Percentiles rank a stretch among this genome's conserved stretches.
Conservation (phyloP, 2,797 vertebrate species). For the Coilia nasus region DNA sequence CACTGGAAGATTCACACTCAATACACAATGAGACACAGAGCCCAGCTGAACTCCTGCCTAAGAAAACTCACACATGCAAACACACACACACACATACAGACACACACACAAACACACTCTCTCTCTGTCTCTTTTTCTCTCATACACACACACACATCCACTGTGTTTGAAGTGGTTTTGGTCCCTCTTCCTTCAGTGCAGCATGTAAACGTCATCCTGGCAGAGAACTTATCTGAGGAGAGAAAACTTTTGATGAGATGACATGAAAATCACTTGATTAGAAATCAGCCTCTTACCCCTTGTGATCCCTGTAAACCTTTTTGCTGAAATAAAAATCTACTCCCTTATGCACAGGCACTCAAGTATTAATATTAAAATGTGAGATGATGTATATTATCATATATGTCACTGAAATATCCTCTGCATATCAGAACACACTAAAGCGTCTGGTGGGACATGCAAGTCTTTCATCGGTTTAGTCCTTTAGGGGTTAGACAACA, state of each 20-base stretch:
- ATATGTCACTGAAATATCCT: neutral
- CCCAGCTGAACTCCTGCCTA: neutral
- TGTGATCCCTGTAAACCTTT: neutral
- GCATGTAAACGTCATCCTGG: neutral
- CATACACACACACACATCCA: no score
- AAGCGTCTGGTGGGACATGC: neutral
- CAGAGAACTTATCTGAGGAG: slow-evolving; percentile 1
- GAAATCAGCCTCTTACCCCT: neutral
- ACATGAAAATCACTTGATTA: neutral
- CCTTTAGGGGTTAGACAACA: neutral
- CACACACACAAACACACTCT: no score
- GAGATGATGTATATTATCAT: slow-evolving; percentile 3
- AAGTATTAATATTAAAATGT: neutral
- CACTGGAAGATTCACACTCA: neutral
- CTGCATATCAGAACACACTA: neutral
- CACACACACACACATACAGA: no score
- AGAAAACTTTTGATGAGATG: neutral
- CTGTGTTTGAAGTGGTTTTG: neutral
- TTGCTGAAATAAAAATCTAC: neutral
- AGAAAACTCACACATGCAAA: no score
- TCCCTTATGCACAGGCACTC: neutral
- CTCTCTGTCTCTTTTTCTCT: no score
- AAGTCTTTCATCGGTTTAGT: neutral
- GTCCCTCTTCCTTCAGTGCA: neutral
- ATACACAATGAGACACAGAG: neutral